Conservation (phyloP, 2,888 invertebrate genomes). For the Spilosoma lubricipeda region DNA sequence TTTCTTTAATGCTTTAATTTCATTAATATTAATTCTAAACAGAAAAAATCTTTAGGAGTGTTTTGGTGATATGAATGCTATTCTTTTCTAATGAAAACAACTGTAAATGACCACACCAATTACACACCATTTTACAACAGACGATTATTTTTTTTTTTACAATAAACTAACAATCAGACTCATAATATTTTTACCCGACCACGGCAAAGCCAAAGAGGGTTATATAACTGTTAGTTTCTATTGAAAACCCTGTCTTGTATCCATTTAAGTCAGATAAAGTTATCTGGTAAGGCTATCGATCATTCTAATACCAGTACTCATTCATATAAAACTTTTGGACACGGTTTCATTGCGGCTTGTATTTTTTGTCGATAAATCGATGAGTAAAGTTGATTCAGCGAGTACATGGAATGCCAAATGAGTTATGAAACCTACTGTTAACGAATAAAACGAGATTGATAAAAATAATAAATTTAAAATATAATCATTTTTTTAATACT, state of each 20-base stretch:
- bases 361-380: slow-evolving; percentile 15
- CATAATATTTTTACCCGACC: too few relatives aligned
- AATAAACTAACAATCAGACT: too few relatives aligned
- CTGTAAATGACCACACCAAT: too few relatives aligned
- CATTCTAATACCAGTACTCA: background rate
- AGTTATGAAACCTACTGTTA: slow-evolving; percentile 8
- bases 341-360: background rate
- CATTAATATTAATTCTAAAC: too few relatives aligned
- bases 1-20: too few relatives aligned
- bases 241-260: background rate
- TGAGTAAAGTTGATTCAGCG: slow-evolving; percentile 8
- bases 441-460: background rate
- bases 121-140: too few relatives aligned
- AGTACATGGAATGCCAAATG: slow-evolving; percentile 2
- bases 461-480: background rate
- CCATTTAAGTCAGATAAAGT: background rate
- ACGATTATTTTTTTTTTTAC: too few relatives aligned
- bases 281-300: background rate
- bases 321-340: slow-evolving; percentile 10
- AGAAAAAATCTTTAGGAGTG: too few relatives aligned
- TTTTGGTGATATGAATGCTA: too few relatives aligned
- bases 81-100: too few relatives aligned
- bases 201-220: too few relatives aligned
- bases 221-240: background rate
- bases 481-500: too few relatives aligned